Base-by-base conservation (phyloP, 2,888 invertebrate genomes). In the Pardosa pseudoannulata region DNA sequence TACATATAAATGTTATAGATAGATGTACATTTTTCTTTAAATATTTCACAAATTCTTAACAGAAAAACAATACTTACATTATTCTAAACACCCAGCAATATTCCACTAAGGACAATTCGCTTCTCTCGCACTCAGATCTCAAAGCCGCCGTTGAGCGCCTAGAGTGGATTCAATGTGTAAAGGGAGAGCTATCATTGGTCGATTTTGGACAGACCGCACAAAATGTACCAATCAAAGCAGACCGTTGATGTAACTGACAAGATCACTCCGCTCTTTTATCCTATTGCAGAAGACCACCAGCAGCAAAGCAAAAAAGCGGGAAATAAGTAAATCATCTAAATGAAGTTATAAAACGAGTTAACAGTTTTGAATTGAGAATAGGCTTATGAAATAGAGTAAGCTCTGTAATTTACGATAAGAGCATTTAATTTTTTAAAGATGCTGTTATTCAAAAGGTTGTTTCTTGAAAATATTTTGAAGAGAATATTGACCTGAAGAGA, bases 61-160 rank as follows among this genome's bases (percentile, higher is more conserved):
- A 28, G 1, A 27, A 46, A 28, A 72, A 1, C 2, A 46, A 64
- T 79, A 86, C 86, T 86, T 86, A 86, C 86, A 65, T 41, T 46
- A 79, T 68, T 75, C 28, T 39, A 28, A 19, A 41, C n/a, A n/a
- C n/a, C n/a, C n/a, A n/a, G n/a, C n/a, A n/a, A n/a, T 29, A 16
- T 16, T 46, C 7, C 11, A 23, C 3, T 19, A 56, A 56, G 19
- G 23, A 19, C 56, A 5, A 56, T 7, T 11, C 7, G 46, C 46
- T 46, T 46, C 11, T 6, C 46, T 56, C 50, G 67, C 72, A 36
- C 65, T 67, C 27, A 64, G 74, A 39, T 75, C 41, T 56, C 67
- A 65, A 46, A 73, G 70, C 74, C 74, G 74, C 85, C 79, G 79
- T 80, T 75, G 78, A 79, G 87, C 79, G 87, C 87, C 76, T 50